Conservation (phyloP, 35 echinoderm and acorn worm genomes). For the Diadema setosum region DNA sequence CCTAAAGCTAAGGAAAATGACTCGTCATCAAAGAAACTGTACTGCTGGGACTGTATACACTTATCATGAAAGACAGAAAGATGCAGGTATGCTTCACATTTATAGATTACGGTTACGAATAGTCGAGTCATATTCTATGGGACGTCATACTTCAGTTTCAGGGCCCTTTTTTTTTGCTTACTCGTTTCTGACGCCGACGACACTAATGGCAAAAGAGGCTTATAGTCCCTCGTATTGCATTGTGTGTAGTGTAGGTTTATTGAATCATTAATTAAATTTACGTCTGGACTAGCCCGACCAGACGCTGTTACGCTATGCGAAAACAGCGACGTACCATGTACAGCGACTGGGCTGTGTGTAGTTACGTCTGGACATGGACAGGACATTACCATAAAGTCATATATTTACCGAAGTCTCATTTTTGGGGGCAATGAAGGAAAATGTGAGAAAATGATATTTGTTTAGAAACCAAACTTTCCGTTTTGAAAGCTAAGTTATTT, state of each 20-base stretch:
- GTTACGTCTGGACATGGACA: too few relatives aligned
- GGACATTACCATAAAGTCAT: too few relatives aligned
- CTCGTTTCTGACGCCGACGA: background rate
- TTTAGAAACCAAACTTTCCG: too few relatives aligned
- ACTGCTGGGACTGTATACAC: conserved; percentile 93
- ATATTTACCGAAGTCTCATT: too few relatives aligned
- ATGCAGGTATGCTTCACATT: conserved; percentile 49
- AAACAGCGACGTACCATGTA: too few relatives aligned
- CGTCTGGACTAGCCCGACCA: background rate
- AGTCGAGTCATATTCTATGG: background rate
- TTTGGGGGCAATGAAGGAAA: too few relatives aligned
- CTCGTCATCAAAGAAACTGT: conserved; percentile 91
- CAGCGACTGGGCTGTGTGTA: too few relatives aligned
- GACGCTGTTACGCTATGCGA: too few relatives aligned
- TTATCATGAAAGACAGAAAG: conserved; percentile 93
- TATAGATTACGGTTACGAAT: background rate
- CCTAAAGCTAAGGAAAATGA: conserved; percentile 87
- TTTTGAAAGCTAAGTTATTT: too few relatives aligned
- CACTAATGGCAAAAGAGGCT: background rate
- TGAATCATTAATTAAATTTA: background rate
- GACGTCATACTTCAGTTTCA: background rate
- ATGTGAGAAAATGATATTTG: too few relatives aligned
- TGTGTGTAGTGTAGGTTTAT: background rate
- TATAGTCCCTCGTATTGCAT: too few relatives aligned
- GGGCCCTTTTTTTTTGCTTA: background rate